These are phyloP conservation scores for Helicorthomorpha holstii DNA, from an alignment of 1,140 invertebrate genomes.

Conservation along the genomic window DNA sequence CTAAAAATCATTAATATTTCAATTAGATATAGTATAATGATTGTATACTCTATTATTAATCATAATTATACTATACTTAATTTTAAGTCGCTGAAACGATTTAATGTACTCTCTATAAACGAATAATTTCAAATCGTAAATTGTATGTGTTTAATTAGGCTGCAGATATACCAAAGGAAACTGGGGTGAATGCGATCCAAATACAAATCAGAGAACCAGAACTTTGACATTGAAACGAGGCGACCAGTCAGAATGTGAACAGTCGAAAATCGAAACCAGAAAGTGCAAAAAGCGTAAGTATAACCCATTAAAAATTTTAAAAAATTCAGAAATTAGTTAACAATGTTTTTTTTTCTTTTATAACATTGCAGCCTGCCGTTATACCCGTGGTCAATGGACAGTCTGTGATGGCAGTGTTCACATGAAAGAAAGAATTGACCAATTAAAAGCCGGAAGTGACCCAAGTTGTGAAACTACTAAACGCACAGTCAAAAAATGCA, in stretches of 20 bases:
- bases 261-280: slow-evolving; percentile 67
- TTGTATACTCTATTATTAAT: no score
- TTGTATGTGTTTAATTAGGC: neutral
- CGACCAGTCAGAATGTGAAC: slow-evolving; percentile 51
- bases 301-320: neutral
- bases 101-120: no score
- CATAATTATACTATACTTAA: no score
- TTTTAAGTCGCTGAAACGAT: no score
- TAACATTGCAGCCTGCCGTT: slow-evolving; percentile 38
- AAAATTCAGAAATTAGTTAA: neutral
- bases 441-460: slow-evolving; percentile 18
- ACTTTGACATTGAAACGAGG: slow-evolving; percentile 67
- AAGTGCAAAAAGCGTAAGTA: slow-evolving; percentile 70
- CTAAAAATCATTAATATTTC: no score
- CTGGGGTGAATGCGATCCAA: slow-evolving; percentile 69
- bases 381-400: slow-evolving; percentile 63
- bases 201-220: slow-evolving; percentile 56
- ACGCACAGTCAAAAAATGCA: slow-evolving; percentile 16
- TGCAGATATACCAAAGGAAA: slow-evolving; percentile 65
- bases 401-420: slow-evolving; percentile 69
- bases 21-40: no score
- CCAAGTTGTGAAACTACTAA: slow-evolving; percentile 13
- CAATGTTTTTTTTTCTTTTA: neutral
- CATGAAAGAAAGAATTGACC: slow-evolving; percentile 38
- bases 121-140: neutral